Base-by-base conservation (phyloP, 2,888 invertebrate genomes). In the Hydraecia micacea region DNA sequence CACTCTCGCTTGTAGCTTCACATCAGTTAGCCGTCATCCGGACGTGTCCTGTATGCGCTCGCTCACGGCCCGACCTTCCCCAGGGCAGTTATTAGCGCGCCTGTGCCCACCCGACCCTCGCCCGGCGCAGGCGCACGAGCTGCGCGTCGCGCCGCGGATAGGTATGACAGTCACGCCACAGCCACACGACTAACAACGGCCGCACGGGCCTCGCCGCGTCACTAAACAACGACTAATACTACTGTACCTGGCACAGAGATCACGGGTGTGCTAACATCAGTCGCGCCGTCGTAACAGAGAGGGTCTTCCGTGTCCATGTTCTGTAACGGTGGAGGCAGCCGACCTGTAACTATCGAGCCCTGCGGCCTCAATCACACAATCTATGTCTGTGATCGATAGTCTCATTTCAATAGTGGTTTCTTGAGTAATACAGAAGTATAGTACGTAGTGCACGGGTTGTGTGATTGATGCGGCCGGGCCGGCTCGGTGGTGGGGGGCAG, bases 41-140 rank as follows among this genome's bases (percentile, higher is more conserved):
- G 80, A 66, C 79, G 80, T 80, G 77, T 60, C 70, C 81, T 74
- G 78, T 73, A 83, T 68, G 85, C 85, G 85, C 79, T 79, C 88
- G 86, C 88, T 89, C 83, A 86, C 79, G 76, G 81, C 80, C 91
- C 84, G 86, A 86, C 91, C 94, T 92, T 96, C 92, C 95, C 91
- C 96, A 96, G 96, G 96, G 91, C 92, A 92, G 90, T 92, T 93
- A 90, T 89, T 95, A 92, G 95, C 95, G 92, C 90, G 94, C 81
- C 93, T 94, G 87, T 96, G 96, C 92, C 80, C 91, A 7, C n/a
- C 69, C 69, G 36, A n/a, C 89, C 90, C 92, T 80, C 88, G 82
- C 84, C 85, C 25, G 60, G 77, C 66, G 87, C 74, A 78, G 75
- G 78, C 73, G 77, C 69, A 75, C 81, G 77, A 69, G 83, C 84